Evolutionary conservation across 2,113 vertebrate species (phyloP).

Genomic region (Neomonachus schauinslandi): DNA sequence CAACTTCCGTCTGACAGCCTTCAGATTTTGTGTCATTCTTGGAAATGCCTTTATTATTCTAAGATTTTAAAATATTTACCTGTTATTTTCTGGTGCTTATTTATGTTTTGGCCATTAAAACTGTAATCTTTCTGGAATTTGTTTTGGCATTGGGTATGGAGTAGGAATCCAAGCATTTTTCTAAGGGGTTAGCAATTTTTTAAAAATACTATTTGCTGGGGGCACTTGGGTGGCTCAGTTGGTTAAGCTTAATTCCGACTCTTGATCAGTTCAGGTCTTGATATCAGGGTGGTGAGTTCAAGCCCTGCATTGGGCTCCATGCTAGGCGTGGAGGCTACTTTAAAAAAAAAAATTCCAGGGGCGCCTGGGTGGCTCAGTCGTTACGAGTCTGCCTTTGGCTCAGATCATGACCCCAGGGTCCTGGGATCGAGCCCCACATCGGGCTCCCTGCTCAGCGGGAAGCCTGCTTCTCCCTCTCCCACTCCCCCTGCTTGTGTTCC

Average conservation of each 20-base stretch:
- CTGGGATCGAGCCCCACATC: too few relatives aligned
- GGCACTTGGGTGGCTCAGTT: neutral
- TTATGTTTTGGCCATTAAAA: constrained; percentile 21
- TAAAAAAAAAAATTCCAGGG: neutral
- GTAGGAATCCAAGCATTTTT: neutral
- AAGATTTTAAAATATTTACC: neutral
- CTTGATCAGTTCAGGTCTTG: neutral
- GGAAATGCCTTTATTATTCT: neutral
- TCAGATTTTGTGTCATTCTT: neutral
- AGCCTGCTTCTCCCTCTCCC: too few relatives aligned
- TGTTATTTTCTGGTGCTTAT: constrained; percentile 6
- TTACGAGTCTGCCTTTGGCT: too few relatives aligned
- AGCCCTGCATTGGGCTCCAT: neutral
- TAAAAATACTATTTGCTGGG: neutral
- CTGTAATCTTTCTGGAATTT: neutral
- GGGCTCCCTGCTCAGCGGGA: too few relatives aligned
- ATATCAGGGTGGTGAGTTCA: neutral
- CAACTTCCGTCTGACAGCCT: neutral
- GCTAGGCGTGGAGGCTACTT: neutral
- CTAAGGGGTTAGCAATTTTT: neutral
- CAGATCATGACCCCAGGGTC: too few relatives aligned
- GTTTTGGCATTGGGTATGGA: neutral
- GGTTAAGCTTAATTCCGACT: neutral
- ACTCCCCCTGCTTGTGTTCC: too few relatives aligned
- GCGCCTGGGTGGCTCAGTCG: too few relatives aligned